These are phyloP conservation scores for Lagorchestes hirsutus DNA, from an alignment of 2,797 vertebrate genomes.

Conservation along the genomic window DNA sequence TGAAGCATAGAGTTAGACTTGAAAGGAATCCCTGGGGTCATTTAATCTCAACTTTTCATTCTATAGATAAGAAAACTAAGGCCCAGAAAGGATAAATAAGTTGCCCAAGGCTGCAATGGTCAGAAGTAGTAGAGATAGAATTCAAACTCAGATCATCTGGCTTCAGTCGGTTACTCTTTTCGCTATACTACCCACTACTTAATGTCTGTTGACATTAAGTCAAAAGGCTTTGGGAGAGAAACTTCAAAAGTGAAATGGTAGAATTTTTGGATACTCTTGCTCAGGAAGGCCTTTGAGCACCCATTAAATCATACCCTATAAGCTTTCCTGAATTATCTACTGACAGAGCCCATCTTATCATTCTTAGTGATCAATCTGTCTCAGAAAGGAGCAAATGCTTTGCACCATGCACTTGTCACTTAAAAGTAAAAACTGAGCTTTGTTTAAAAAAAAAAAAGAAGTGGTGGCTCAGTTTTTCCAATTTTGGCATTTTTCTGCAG, in stretches of 20 bases:
- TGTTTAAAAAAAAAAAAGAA: not conserved
- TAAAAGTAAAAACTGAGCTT: not conserved
- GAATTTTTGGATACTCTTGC: not conserved
- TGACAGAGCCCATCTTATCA: not conserved
- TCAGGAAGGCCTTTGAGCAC: not conserved
- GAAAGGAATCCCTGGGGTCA: no score
- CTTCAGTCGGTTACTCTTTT: not conserved
- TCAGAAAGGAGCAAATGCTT: not conserved
- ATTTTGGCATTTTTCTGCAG: not conserved
- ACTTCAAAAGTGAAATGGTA: not conserved
- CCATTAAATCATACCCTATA: not conserved
- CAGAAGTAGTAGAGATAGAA: not conserved
- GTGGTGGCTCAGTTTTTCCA: not conserved
- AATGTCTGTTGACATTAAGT: not conserved
- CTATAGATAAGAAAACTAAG: not conserved
- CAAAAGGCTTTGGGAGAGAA: not conserved
- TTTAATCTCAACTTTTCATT: not conserved
- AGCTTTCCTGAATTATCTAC: not conserved
- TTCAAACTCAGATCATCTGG: not conserved
- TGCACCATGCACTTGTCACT: not conserved
- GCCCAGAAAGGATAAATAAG: not conserved
- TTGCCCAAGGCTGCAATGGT: not conserved
- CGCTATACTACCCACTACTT: not conserved
- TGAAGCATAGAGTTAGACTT: not conserved
- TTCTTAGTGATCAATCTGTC: not conserved